Percentiles rank a stretch among this genome's conserved stretches.
These are phyloP conservation scores for Thaumatotibia leucotreta DNA, from an alignment of 1,140 invertebrate species.

Conservation along the genomic window DNA sequence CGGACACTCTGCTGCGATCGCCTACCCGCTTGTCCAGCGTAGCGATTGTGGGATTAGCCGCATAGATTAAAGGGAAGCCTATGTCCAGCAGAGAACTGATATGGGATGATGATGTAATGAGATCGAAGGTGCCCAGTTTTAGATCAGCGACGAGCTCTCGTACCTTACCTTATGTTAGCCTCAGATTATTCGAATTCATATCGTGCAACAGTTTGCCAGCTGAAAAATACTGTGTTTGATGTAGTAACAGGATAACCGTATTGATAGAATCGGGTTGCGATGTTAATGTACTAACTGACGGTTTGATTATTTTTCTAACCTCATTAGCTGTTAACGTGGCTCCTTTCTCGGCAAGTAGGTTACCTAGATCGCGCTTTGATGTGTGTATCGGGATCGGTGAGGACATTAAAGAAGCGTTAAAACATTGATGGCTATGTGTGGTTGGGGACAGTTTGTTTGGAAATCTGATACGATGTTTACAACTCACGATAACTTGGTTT, in stretches of 20 bases:
- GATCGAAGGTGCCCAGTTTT: no score
- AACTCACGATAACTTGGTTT: no score
- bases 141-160: no score
- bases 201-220: background rate
- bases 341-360: conserved; percentile 27
- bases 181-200: no score
- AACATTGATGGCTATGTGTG: background rate
- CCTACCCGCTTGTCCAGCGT: no score
- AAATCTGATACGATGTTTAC: background rate
- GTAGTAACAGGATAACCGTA: conserved; percentile 52
- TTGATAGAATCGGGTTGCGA: conserved; percentile 47
- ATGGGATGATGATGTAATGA: no score
- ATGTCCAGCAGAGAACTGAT: no score
- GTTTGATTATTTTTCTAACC: conserved; percentile 49
- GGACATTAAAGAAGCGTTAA: background rate
- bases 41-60: no score
- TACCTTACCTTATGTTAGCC: no score
- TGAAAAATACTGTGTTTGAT: background rate
- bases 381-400: background rate
- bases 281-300: conserved; percentile 39
- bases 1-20: no score
- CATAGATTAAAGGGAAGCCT: no score
- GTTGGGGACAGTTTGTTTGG: background rate
- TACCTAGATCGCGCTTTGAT: conserved; percentile 18
- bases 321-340: conserved; percentile 26